Evolutionary conservation across 2,113 vertebrate genomes (phyloP).

Genomic region (Phylloscopus trochiloides): DNA sequence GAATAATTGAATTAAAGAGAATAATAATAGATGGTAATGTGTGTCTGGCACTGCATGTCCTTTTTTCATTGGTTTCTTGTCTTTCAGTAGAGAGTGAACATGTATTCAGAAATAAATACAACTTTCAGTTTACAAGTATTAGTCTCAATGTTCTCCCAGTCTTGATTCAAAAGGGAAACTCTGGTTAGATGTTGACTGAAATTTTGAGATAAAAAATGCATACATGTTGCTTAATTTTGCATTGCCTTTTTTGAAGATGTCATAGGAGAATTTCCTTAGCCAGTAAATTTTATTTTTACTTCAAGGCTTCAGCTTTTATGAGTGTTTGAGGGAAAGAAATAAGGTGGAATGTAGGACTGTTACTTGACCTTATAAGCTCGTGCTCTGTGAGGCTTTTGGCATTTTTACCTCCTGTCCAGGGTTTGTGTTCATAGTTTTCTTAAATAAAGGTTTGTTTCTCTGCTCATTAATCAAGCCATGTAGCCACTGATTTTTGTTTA

Average conservation of each 20-base stretch:
- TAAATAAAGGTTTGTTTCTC: background rate
- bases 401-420: background rate
- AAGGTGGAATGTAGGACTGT: background rate
- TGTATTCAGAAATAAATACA: background rate
- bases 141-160: background rate
- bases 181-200: background rate
- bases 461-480: background rate
- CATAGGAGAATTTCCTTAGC: background rate
- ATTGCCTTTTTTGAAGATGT: background rate
- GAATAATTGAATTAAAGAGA: background rate
- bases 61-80: background rate
- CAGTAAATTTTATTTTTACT: background rate
- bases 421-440: background rate
- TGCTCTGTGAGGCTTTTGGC: background rate
- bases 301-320: background rate
- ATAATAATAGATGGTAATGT: background rate
- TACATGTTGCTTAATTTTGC: background rate
- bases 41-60: background rate
- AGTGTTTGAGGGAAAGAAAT: background rate
- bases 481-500: background rate
- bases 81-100: background rate
- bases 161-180: background rate
- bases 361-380: background rate
- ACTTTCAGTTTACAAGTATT: background rate
- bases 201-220: background rate